Evolutionary conservation across 2,113 vertebrate species (phyloP).

Genomic region (Oncorhynchus gorbuscha): DNA sequence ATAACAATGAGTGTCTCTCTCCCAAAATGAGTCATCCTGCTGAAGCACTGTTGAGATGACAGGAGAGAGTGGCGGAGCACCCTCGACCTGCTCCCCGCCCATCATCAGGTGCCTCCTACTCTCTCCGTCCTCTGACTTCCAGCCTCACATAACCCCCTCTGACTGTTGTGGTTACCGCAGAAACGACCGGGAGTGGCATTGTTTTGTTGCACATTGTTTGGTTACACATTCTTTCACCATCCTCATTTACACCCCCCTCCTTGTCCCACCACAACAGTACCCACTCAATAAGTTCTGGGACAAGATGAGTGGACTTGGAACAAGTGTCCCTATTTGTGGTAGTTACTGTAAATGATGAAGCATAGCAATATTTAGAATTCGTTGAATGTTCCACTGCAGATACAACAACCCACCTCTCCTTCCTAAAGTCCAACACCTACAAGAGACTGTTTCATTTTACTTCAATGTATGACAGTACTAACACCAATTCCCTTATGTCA

Average conservation of each 20-base stretch:
- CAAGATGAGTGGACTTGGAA: neutral
- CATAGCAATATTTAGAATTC: neutral
- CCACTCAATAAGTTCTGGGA: conserved; percentile 5
- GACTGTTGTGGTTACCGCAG: conserved; percentile 22
- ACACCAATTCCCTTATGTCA: neutral
- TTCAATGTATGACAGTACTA: neutral
- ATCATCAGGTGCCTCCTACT: conserved; percentile 58
- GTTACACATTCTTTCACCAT: conserved; percentile 24
- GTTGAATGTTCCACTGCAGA: neutral
- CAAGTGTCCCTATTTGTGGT: no score
- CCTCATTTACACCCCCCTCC: neutral
- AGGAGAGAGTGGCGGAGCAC: conserved; percentile 48
- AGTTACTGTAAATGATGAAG: neutral
- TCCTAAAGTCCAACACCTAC: neutral
- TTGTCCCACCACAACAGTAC: neutral
- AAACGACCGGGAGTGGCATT: conserved; percentile 27
- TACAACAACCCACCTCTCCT: neutral
- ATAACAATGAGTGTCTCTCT: conserved; percentile 60
- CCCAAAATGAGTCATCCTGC: conserved; percentile 62
- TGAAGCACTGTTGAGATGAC: conserved; percentile 54
- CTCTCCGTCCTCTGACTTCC: conserved; percentile 32
- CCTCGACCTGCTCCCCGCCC: conserved; percentile 58
- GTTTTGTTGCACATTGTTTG: conserved; percentile 21
- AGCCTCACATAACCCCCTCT: conserved; percentile 25
- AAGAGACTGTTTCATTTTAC: neutral